phyloP scores from a whole-genome alignment of 35 echinoderm and acorn worm species.

The Holothuria glaberrima region DNA sequence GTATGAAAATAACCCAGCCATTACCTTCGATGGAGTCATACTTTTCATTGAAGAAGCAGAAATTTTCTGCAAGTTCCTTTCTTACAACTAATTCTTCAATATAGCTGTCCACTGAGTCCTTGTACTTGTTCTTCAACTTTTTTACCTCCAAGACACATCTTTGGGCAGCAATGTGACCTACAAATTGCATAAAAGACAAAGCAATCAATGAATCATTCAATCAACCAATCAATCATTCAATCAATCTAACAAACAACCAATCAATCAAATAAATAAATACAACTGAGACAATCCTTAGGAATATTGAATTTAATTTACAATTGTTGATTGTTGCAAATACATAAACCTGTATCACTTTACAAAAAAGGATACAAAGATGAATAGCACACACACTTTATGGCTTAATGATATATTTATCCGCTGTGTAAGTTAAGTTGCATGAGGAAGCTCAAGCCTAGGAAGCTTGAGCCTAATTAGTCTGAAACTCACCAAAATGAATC shows the following conservation, averaged over 20 bases:
- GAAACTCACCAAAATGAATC: slow-evolving; percentile 79
- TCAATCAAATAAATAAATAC: too few species aligned
- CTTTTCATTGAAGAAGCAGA: slow-evolving; percentile 92
- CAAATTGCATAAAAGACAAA: not conserved
- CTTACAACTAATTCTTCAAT: slow-evolving; percentile 74
- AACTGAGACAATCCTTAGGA: too few species aligned
- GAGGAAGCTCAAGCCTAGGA: too few species aligned
- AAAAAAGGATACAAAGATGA: too few species aligned
- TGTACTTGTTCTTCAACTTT: slow-evolving; percentile 64
- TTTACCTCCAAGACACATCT: slow-evolving; percentile 69
- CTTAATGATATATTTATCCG: too few species aligned
- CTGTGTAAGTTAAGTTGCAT: too few species aligned
- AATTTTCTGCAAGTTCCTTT: slow-evolving; percentile 80
- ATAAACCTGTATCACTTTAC: too few species aligned
- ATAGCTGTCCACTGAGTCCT: slow-evolving; percentile 68
- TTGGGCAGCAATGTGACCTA: slow-evolving; percentile 86
- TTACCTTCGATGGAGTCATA: slow-evolving; percentile 89
- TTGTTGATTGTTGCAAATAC: too few species aligned
- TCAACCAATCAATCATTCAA: not conserved
- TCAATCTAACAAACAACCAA: too few species aligned
- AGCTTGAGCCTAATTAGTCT: too few species aligned
- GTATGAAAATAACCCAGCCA: not conserved
- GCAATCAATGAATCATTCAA: not conserved
- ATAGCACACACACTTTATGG: too few species aligned
- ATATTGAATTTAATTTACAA: too few species aligned